Evolutionary conservation across 30 jellyfish, hydroid and myxozoan genomes (phyloP), one percentile per base, ranked within the genome.

Genomic region (Aurelia coerulea): DNA sequence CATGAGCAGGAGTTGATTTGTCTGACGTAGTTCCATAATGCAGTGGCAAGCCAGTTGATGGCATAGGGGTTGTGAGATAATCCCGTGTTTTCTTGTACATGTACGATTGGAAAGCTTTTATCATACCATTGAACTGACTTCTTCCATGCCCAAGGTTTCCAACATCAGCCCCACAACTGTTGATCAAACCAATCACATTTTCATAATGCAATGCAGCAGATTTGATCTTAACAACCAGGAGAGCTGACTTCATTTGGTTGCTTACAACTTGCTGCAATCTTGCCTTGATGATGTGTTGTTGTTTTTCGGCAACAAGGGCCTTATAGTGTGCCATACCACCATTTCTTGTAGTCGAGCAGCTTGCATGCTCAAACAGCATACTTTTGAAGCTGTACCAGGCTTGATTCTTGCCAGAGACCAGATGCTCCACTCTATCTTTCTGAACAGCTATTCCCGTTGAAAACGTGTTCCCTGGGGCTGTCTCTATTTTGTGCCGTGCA

Each of bases 111-210:
- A 79, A 79, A 1, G 80, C 80, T n/a, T 62, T 79, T 33, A 79
- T 79, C 89, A 79, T 79, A 37, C 56, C 89, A 65, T 58, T 64
- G 69, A 79, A 29, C 64, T 79, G 79, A 65, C 63, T 79, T 65
- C 89, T 41, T 39, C 89, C 89, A 79, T 79, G 89, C 59, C 89
- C 89, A 29, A 65, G 54, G 62, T 79, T 79, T 63, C 89, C 89
- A 58, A 79, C 89, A 41, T 53, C 89, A 42, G 84, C 84, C 49
- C 84, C 84, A 74, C 69, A 63, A 65, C 89, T 79, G 80, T 64
- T 56, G 58, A 79, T 8, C 54, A 79, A 62, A 5, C 80, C 70
- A 65, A 79, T 79, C 69, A 64, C 80, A 64, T 79, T 79, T 52
- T 63, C 89, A 42, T 79, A 79, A 52, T 79, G 89, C 80, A 79